Evolutionary conservation across 2,113 vertebrate species (phyloP), one percentile per base, ranked within the genome.

Genomic region (Motacilla alba): DNA sequence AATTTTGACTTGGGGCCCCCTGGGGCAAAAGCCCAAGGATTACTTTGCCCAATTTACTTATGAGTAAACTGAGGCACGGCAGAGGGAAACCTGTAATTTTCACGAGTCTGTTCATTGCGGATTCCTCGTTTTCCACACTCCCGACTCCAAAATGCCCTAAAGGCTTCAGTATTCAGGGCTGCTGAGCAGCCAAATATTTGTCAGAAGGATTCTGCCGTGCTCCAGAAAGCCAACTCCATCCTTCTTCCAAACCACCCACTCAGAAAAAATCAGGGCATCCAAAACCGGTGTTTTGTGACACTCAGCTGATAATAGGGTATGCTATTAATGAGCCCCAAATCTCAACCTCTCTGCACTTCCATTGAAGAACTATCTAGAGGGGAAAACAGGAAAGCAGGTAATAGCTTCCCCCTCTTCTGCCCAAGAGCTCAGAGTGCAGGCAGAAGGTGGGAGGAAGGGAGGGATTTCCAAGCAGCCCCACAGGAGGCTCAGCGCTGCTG

Each of bases 11-110:
- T 14, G 83, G 90, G 90, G 92, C 15, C 44, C 95, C 95, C 64
- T n/a, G 53, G 79, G 76, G 94, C 46, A 1, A 86, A 58, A 94
- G 85, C 95, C 95, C 28, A 83, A 78, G 86, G 94, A 93, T 76
- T 93, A 44, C 66, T 90, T 81, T 90, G 76, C 83, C 83, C 93
- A 66, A 96, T 94, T 94, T 96, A 69, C 95, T 93, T 95, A 93
- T 90, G 95, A 97, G 93, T 93, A 97, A 97, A 96, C 94, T 94
- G 92, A 97, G 94, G 92, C 92, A 95, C 13, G 21, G 92, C 76
- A 78, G 72, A 92, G 83, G 53, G 69, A 93, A 96, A 96, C 92
- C 96, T 95, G 88, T 95, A 95, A 96, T 97, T 96, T 93, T 96
- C 73, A 96, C 89, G 80, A 95, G 95, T 96, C 80, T 93, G 60